These are phyloP conservation scores for Dicyrtoma fusca DNA, from an alignment of 2,888 invertebrate species.

Conservation along the genomic window DNA sequence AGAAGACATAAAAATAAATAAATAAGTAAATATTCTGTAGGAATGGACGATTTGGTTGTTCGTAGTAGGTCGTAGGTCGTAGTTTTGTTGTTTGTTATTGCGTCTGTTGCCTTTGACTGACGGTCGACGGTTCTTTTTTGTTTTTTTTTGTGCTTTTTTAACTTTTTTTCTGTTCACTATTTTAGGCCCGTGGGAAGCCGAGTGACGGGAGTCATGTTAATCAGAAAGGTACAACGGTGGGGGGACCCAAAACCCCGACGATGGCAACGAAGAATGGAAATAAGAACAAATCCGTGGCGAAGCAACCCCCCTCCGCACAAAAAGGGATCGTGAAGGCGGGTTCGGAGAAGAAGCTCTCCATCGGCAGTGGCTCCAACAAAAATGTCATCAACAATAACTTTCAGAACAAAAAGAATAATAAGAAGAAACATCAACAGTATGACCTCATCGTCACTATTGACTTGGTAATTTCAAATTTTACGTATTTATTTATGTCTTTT, in stretches of 20 bases:
- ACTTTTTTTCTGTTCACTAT: too few relatives aligned
- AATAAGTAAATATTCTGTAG: too few relatives aligned
- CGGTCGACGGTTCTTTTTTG: too few relatives aligned
- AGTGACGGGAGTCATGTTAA: constrained; percentile 72
- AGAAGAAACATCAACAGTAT: constrained; percentile 78
- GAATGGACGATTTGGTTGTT: too few relatives aligned
- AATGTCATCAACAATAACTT: constrained; percentile 59
- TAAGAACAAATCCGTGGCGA: constrained; percentile 63
- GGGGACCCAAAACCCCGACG: constrained; percentile 67
- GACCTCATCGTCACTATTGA: constrained; percentile 81
- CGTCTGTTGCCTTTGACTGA: too few relatives aligned
- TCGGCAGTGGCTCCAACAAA: constrained; percentile 57
- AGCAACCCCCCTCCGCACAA: constrained; percentile 67
- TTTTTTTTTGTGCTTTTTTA: too few relatives aligned
- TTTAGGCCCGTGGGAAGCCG: constrained; percentile 78
- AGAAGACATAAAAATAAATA: too few relatives aligned
- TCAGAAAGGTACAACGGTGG: constrained; percentile 66
- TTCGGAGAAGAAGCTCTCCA: constrained; percentile 59
- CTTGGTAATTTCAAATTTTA: constrained; percentile 66
- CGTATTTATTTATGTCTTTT: background rate
- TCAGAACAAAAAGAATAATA: constrained; percentile 69
- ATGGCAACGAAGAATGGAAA: constrained; percentile 54
- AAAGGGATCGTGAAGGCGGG: constrained; percentile 72
- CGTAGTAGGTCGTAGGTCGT: too few relatives aligned
- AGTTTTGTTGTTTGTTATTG: too few relatives aligned